Evolutionary conservation across 2,797 vertebrate genomes (phyloP), one percentile per base, ranked within the genome.

Genomic region (Eulemur coronatus): DNA sequence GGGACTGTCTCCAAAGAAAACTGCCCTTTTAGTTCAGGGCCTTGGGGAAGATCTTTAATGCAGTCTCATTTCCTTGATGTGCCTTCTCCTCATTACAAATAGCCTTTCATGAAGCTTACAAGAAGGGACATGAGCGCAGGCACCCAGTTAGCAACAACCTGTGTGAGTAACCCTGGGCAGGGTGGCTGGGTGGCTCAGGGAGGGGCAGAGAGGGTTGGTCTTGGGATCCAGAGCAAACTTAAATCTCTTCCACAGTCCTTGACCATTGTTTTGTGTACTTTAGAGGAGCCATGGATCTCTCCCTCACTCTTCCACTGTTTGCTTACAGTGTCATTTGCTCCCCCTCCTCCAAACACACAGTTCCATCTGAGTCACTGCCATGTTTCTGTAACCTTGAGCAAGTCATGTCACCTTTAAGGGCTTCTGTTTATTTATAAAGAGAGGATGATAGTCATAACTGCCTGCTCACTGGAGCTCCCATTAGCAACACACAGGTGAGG

Each of bases 41-140:
- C 95, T 94, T 38, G 0, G 94, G 98, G 96, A 96, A 95, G 87
- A 86, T 80, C 87, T 95, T 57, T 95, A 72, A 87, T 81, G 86
- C 30, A 11, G 61, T 46, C 95, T 89, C 69, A 55, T 33, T 92
- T 97, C 59, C 85, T 78, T 57, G 7, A 65, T n/a, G 12, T 82
- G 79, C 43, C 48, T 85, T 57, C 38, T 38, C 10, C 91, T 94
- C 75, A 41, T 89, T 84, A 84, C 96, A 95, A 89, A 84, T 57
- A 89, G 90, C 76, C 78, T 96, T 97, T 96, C 85, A 85, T 59
- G 80, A 92, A 70, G 38, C 65, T 96, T 70, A 87, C 94, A 96
- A 97, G 97, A 96, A 93, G 59, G 57, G 88, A 85, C 97, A 69
- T 7, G 94, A 91, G 48, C n/a, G 30, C 50, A 69, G 72, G 38